These are phyloP conservation scores for Acrobasis consociella DNA, from an alignment of 2,888 invertebrate genomes.

Conservation along the genomic window DNA sequence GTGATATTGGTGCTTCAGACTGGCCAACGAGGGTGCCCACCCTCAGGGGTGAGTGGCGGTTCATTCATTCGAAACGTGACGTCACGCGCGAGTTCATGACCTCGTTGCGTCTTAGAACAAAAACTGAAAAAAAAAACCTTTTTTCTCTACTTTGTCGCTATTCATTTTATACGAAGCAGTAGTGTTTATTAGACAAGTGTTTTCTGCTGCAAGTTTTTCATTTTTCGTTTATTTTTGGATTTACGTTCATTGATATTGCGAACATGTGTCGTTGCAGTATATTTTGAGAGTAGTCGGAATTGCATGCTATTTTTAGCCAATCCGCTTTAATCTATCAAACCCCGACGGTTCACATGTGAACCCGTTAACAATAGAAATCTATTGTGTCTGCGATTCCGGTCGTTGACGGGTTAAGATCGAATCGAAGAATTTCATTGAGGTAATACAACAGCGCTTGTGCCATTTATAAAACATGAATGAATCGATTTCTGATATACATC, in stretches of 20 bases:
- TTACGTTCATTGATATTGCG: conserved; percentile 7
- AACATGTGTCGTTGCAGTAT: conserved; percentile 2
- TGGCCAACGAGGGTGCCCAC: conserved; percentile 48
- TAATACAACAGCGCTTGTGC: background rate
- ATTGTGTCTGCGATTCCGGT: no score
- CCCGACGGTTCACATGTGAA: no score
- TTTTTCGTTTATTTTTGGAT: background rate
- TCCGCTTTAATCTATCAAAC: no score
- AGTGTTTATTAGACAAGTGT: background rate
- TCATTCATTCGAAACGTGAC: conserved; percentile 76
- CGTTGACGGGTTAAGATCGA: no score
- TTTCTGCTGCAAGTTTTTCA: background rate
- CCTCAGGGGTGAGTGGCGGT: conserved; percentile 49
- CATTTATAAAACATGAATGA: background rate
- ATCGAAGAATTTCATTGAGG: conserved; percentile 5
- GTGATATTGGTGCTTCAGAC: conserved; percentile 57
- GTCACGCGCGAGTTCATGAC: conserved; percentile 74
- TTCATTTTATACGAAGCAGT: background rate
- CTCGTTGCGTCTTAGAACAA: conserved; percentile 54
- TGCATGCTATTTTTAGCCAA: conserved; percentile 2
- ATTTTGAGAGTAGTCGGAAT: background rate
- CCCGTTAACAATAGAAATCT: no score
- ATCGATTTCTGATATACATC: no score
- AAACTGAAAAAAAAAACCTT: conserved; percentile 36
- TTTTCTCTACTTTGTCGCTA: background rate